Conservation (phyloP, 2,888 invertebrate genomes). For the Xestoiulus laeticollis region DNA sequence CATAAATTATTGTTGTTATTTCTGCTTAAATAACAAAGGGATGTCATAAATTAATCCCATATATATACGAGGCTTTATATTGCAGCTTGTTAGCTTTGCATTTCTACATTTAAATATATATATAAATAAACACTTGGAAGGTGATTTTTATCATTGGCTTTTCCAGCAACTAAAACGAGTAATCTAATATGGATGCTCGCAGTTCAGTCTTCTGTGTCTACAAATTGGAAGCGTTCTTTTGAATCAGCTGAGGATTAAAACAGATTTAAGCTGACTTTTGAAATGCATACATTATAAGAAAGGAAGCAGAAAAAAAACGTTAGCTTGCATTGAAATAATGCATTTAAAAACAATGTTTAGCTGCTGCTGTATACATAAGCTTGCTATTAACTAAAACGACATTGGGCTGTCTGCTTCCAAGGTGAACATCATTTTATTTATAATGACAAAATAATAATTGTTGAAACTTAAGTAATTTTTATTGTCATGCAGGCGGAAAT, state of each 20-base stretch:
- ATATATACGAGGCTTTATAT: not conserved
- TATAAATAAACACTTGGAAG: not conserved
- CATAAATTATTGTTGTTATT: not conserved
- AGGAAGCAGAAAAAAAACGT: not conserved
- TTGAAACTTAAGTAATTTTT: slow-evolving; percentile 39
- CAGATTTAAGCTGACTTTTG: not conserved
- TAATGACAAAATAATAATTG: slow-evolving; percentile 3
- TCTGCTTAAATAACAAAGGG: slow-evolving; percentile 16
- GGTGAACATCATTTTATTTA: slow-evolving; percentile 28
- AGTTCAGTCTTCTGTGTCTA: not conserved
- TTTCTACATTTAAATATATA: not conserved
- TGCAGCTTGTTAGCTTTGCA: slow-evolving; percentile 15
- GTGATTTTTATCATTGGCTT: not conserved
- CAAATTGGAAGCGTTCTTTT: slow-evolving; percentile 14
- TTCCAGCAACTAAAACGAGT: not conserved
- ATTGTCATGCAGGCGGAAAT: slow-evolving; percentile 23
- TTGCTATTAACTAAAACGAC: slow-evolving; percentile 11
- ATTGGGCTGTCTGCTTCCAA: slow-evolving; percentile 20
- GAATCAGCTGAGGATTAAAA: not conserved
- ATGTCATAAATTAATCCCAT: not conserved
- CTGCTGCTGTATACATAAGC: not conserved
- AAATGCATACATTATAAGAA: not conserved
- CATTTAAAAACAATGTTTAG: not conserved
- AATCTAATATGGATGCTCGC: not conserved
- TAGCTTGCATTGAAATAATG: not conserved